These are phyloP conservation scores for Osmerus mordax DNA, from an alignment of 2,113 vertebrate species.

Conservation along the genomic window DNA sequence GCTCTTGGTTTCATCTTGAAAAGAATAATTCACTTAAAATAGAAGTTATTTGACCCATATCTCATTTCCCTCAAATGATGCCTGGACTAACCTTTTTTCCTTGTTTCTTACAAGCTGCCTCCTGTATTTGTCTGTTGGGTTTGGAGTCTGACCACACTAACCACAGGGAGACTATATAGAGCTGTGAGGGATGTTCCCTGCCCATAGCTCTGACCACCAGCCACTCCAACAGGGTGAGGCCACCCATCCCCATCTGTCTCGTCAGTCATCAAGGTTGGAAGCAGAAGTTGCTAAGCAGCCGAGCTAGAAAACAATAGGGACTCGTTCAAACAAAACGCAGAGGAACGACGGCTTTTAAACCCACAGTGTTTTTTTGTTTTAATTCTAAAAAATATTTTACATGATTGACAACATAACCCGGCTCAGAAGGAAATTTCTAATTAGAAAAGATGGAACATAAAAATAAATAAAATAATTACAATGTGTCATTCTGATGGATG, in stretches of 20 bases:
- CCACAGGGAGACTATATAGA: not conserved
- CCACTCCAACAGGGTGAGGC: not conserved
- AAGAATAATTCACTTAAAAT: no score
- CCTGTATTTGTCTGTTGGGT: not conserved
- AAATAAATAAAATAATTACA: conserved; percentile 54
- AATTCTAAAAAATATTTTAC: conserved; percentile 69
- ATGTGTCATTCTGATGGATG: conserved; percentile 30
- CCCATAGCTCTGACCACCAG: not conserved
- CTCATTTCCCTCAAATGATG: no score
- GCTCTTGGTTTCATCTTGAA: no score
- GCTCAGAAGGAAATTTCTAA: conserved; percentile 58
- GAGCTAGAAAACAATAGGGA: no score
- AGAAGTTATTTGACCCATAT: no score
- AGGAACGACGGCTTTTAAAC: conserved; percentile 47
- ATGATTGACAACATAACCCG: conserved; percentile 68
- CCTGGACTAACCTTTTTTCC: no score
- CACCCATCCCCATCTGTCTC: not conserved
- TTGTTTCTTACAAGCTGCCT: not conserved
- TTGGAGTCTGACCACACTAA: not conserved
- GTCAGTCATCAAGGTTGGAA: no score
- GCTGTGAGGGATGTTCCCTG: not conserved
- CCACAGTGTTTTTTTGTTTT: conserved; percentile 65
- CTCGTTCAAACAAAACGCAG: not conserved
- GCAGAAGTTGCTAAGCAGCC: no score
- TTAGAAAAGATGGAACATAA: conserved; percentile 31